A percentile compares a stretch with the other conserved stretches of the same genome.
Evolutionary conservation across 1,140 invertebrate genomes (phyloP).

Genomic region (Trichonephila clavata): DNA sequence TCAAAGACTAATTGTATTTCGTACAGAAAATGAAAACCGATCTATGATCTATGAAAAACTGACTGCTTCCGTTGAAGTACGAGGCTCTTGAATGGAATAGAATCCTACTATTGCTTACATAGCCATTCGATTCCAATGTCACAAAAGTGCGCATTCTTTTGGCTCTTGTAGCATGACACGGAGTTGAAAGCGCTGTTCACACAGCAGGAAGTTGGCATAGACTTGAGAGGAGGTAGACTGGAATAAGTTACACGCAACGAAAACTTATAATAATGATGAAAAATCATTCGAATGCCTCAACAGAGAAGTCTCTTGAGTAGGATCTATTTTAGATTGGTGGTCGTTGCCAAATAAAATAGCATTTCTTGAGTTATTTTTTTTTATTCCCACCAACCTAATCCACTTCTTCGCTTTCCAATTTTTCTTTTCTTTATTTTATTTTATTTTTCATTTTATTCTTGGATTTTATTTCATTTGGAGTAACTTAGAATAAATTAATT

Average conservation of each 20-base stretch:
- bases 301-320: neutral
- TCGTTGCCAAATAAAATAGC: conserved; percentile 5
- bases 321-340: neutral
- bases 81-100: neutral
- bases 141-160: neutral
- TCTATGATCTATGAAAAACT: neutral
- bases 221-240: neutral
- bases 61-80: neutral
- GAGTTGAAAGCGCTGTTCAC: neutral
- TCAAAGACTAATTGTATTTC: neutral
- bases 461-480: neutral
- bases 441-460: neutral
- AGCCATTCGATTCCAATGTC: neutral
- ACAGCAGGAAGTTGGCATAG: neutral
- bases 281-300: conserved; percentile 44
- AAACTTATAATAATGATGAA: conserved; percentile 49
- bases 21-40: neutral
- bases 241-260: neutral
- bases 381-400: neutral
- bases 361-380: neutral
- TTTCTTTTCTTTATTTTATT: neutral
- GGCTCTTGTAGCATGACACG: neutral
- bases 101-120: neutral
- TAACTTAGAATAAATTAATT: neutral
- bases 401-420: neutral